These are phyloP conservation scores for Aselliscus stoliczkanus DNA, from an alignment of 2,797 vertebrate genomes.

Conservation along the genomic window DNA sequence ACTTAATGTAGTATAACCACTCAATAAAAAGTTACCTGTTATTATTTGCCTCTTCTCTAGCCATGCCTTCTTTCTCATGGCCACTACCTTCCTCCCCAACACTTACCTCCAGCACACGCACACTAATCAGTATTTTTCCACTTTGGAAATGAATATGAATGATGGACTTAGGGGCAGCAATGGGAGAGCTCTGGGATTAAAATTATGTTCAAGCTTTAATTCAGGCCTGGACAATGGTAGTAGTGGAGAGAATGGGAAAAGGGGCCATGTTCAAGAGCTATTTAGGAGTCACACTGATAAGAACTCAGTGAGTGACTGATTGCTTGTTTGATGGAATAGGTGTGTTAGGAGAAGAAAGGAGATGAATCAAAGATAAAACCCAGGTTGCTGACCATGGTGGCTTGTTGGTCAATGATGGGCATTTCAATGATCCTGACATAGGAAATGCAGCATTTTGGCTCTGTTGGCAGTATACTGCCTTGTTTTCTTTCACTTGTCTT, in stretches of 20 bases:
- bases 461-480: neutral
- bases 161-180: neutral
- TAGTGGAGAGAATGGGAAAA: neutral
- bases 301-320: neutral
- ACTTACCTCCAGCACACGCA: neutral
- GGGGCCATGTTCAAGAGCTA: neutral
- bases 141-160: neutral
- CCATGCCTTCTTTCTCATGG: neutral
- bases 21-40: neutral
- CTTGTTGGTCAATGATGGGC: neutral
- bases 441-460: neutral
- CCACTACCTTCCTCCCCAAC: neutral
- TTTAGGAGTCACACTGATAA: neutral
- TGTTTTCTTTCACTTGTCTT: neutral
- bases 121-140: neutral
- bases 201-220: neutral
- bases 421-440: neutral
- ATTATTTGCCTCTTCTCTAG: neutral
- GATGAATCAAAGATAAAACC: neutral
- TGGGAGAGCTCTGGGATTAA: neutral
- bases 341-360: neutral
- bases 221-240: neutral
- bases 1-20: neutral
- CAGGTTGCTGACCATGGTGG: neutral
- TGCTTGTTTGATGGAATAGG: neutral